These are phyloP conservation scores for Halcyon smyrnensis DNA, from an alignment of 2,797 vertebrate species.

Conservation along the genomic window DNA sequence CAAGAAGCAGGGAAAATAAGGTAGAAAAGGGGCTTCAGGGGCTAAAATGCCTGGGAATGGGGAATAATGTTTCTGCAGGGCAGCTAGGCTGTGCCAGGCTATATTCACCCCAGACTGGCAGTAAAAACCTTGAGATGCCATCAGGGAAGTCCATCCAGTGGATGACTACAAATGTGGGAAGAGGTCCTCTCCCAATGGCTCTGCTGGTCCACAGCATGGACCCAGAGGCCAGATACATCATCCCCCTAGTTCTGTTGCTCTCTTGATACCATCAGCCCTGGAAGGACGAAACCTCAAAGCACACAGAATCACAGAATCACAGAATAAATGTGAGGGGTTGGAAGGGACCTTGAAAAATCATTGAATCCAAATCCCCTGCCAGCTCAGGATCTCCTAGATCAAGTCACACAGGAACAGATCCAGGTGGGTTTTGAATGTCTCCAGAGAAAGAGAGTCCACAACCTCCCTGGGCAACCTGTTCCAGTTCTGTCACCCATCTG, in stretches of 20 bases:
- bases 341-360: no score
- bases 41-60: background rate
- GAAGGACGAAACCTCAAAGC: background rate
- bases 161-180: background rate
- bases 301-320: no score
- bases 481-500: no score
- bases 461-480: no score
- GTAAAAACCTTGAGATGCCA: background rate
- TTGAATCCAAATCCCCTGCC: no score
- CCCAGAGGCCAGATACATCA: fast-evolving
- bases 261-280: background rate
- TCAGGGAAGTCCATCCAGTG: background rate
- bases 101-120: background rate
- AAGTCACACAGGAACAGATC: no score
- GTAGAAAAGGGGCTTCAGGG: background rate
- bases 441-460: no score
- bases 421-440: no score
- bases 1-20: background rate
- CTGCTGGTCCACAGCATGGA: fast-evolving
- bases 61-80: background rate
- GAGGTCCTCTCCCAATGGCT: background rate
- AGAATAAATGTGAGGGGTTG: no score
- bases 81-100: background rate
- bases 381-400: no score
- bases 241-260: background rate